Conservation (phyloP, 35 echinoderm and acorn worm species). For the Ophioderma brevispina region DNA sequence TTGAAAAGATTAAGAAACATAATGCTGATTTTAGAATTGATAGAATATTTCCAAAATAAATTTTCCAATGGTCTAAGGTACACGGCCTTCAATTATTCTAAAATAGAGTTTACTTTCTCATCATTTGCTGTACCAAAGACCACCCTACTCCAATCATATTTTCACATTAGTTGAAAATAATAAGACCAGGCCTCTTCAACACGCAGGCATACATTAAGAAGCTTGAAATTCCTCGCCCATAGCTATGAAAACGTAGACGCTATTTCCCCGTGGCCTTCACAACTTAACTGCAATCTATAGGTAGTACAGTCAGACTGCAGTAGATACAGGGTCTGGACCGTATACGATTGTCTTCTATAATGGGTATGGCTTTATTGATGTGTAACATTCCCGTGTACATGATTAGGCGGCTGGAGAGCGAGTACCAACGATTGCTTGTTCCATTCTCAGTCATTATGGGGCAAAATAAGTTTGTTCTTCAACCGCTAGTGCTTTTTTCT, state of each 20-base stretch:
- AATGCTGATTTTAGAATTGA: no score
- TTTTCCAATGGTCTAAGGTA: no score
- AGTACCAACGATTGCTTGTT: background rate
- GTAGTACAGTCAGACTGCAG: background rate
- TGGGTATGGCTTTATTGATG: background rate
- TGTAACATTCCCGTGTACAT: background rate
- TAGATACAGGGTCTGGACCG: background rate
- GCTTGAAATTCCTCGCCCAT: background rate
- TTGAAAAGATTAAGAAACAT: no score
- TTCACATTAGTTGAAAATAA: conserved; percentile 8
- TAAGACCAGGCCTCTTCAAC: background rate
- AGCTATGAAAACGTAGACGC: background rate
- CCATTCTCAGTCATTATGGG: background rate
- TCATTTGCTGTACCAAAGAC: background rate
- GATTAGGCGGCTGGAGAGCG: background rate
- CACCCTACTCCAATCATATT: background rate
- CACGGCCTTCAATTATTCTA: background rate
- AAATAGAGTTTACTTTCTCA: background rate
- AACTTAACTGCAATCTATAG: background rate
- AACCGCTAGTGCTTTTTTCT: background rate
- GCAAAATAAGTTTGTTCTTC: background rate
- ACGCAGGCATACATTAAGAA: background rate
- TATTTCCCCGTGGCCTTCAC: background rate
- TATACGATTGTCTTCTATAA: background rate
- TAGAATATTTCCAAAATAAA: no score